Percentiles rank a stretch among this genome's conserved stretches.
Evolutionary conservation across 2,113 vertebrate species (phyloP).

Genomic region (Tiliqua scincoides): DNA sequence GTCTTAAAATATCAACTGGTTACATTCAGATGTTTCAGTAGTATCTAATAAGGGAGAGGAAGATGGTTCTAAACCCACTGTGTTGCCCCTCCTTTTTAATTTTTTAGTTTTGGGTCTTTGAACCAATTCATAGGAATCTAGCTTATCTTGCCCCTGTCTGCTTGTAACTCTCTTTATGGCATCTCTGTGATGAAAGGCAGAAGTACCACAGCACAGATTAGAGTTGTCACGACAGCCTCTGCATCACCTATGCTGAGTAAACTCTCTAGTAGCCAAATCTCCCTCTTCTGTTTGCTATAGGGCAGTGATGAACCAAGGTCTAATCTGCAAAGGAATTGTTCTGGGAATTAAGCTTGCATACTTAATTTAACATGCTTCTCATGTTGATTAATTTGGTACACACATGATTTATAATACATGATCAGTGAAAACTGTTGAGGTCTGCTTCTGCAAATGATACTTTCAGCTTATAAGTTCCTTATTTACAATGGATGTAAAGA

Average conservation of each 20-base stretch:
- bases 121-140: background rate
- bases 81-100: too few relatives aligned
- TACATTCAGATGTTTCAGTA: accelerated
- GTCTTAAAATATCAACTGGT: slow-evolving; percentile 14
- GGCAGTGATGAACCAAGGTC: slow-evolving; percentile 18
- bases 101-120: slow-evolving; percentile 9
- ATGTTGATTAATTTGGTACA: slow-evolving; percentile 12
- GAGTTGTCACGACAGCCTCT: background rate
- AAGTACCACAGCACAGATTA: background rate
- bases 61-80: background rate
- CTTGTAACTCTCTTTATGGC: slow-evolving; percentile 23
- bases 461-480: slow-evolving; percentile 12
- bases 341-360: slow-evolving; percentile 28
- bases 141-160: background rate
- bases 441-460: background rate
- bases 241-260: background rate
- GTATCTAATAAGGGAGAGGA: background rate
- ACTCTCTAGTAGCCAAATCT: slow-evolving; percentile 1
- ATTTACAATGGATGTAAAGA: slow-evolving; percentile 23
- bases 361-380: background rate
- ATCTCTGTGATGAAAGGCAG: background rate
- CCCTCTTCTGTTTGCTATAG: slow-evolving; percentile 19
- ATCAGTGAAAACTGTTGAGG: slow-evolving; percentile 1
- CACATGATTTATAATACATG: slow-evolving; percentile 8
- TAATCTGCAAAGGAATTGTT: slow-evolving; percentile 42